Conservation (phyloP, 1,140 invertebrate species). For the Trichoplusia ni region DNA sequence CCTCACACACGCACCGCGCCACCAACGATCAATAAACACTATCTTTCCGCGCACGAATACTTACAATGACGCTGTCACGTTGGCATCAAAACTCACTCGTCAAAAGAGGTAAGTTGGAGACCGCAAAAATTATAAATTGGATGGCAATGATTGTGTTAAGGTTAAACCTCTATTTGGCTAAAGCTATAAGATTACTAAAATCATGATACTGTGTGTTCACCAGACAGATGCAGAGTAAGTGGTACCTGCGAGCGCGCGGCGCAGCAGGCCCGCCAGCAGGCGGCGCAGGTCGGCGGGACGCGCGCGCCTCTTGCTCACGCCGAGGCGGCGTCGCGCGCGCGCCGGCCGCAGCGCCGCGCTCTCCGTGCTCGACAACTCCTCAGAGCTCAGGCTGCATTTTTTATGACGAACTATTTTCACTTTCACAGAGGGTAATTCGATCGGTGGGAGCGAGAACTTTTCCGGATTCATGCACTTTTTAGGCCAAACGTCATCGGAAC, state of each 20-base stretch:
- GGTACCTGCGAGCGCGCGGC: conserved; percentile 53
- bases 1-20: too few relatives aligned
- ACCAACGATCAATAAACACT: background rate
- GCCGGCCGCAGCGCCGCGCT: conserved; percentile 7
- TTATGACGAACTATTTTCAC: conserved; percentile 21
- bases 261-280: conserved; percentile 53
- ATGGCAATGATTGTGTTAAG: too few relatives aligned
- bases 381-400: conserved; percentile 8
- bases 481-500: conserved; percentile 57
- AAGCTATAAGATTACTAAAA: too few relatives aligned
- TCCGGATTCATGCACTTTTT: conserved; percentile 45
- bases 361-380: conserved; percentile 35
- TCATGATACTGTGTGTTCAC: too few relatives aligned
- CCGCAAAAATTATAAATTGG: too few relatives aligned
- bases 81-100: too few relatives aligned
- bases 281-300: conserved; percentile 46
- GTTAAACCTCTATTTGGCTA: too few relatives aligned
- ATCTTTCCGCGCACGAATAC: too few relatives aligned
- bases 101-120: too few relatives aligned
- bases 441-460: conserved; percentile 64
- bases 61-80: too few relatives aligned
- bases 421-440: conserved; percentile 45
- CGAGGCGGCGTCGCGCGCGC: conserved; percentile 30
- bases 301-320: conserved; percentile 36
- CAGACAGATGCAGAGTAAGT: background rate